Evolutionary conservation across 2,888 invertebrate species (phyloP).

Genomic region (Phortica magna): DNA sequence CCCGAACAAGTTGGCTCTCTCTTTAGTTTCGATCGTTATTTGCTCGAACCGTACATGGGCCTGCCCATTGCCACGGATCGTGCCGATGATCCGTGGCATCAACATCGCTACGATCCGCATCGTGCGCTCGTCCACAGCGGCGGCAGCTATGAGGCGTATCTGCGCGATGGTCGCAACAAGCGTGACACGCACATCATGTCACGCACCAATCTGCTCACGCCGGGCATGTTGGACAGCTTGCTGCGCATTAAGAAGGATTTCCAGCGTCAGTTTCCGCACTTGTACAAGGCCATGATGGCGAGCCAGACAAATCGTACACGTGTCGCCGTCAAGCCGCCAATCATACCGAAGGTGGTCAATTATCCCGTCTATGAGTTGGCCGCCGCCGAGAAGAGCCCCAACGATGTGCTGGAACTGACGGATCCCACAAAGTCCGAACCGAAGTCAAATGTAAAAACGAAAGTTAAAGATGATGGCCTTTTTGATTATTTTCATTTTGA

Average conservation of each 20-base stretch:
- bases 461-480: constrained; percentile 37
- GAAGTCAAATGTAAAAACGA: constrained; percentile 7
- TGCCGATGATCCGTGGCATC: constrained; percentile 72
- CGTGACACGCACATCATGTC: constrained; percentile 60
- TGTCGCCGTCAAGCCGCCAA: constrained; percentile 62
- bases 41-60: constrained; percentile 74
- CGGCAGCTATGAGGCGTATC: constrained; percentile 66
- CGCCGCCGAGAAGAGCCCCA: constrained; percentile 64
- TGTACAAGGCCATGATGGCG: constrained; percentile 66
- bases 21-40: constrained; percentile 48
- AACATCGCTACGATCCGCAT: constrained; percentile 62
- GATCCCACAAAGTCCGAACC: constrained; percentile 35
- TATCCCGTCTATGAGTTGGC: constrained; percentile 59
- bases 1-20: constrained; percentile 53
- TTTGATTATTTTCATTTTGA: constrained; percentile 65
- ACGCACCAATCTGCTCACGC: constrained; percentile 57
- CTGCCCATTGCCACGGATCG: constrained; percentile 54
- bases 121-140: constrained; percentile 61
- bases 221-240: constrained; percentile 65
- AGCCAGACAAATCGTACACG: constrained; percentile 57
- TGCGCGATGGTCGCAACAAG: constrained; percentile 55
- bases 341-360: constrained; percentile 51
- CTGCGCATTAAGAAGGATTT: constrained; percentile 64
- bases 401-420: constrained; percentile 40
- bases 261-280: constrained; percentile 64